Base-by-base conservation (phyloP, 2,888 invertebrate species). In the Onthophagus sagittarius region DNA sequence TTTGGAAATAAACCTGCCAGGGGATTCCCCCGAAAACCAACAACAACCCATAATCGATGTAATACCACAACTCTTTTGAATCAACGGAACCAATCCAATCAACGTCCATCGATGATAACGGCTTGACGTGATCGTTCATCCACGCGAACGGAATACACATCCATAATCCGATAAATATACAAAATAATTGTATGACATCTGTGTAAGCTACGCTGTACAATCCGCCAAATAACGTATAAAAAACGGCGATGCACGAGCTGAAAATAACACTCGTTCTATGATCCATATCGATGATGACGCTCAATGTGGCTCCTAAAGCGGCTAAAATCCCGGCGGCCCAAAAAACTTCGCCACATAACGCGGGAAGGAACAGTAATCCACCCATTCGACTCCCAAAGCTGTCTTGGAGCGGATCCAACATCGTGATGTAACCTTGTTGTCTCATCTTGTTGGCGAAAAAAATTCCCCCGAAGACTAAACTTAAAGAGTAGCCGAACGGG, bases 401-500 rank as follows among this genome's bases (percentile, higher is more conserved):
- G 84, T 96, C 96, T 87, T 99, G 98, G 81, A 99, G 92, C 1
- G 99, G 99, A 86, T 99, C 99, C 87, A 99, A 86, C 99, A 99
- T 99, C 53, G 99, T 99, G 78, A 99, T 94, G 88, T 99, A 99
- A 77, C 98, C 98, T 87, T 98, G 96, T 84, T 94, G 91, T 78
- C 99, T 90, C 99, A 99, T 99, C 82, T 96, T 95, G 87, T 96
- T 97, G 79, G 99, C 99, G 87, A 99, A 99, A 88, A 99, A 97
- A 81, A 97, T 91, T 11, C 99, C 99, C 78, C 98, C 98, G 83
- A 98, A 94, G 39, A 98, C 94, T 70, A 99, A 90, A 78, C 97
- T 97, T 74, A 98, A 90, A 5, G 98, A 95, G 86, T 99, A 99
- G 74, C 99, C 99, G 86, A 99, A 95, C n/a, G 99, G 99, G 72